phyloP scores from a whole-genome alignment of 2,113 vertebrate genomes.

The Mus spicilegus region DNA sequence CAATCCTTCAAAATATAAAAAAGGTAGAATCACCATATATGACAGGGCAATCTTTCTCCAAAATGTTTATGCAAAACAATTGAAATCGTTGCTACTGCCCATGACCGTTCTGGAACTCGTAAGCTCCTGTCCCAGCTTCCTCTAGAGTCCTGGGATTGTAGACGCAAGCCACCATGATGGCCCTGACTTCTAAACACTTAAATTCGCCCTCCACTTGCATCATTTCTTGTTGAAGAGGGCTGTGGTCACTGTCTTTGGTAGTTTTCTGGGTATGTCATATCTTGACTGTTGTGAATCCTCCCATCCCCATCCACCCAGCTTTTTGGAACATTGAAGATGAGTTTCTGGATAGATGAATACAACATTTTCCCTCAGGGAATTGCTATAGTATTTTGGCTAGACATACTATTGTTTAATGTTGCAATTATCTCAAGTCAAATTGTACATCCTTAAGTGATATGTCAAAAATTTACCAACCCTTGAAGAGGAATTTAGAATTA shows the following conservation, averaged over 20 bases:
- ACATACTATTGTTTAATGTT: neutral
- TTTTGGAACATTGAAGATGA: neutral
- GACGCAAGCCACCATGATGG: too few relatives aligned
- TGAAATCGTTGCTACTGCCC: neutral
- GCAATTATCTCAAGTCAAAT: constrained; percentile 12
- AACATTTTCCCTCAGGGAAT: neutral
- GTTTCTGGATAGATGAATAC: neutral
- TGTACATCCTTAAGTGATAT: constrained; percentile 17
- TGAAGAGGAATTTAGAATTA: neutral
- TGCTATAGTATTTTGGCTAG: constrained; percentile 40
- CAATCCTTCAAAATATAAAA: neutral
- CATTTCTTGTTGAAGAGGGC: neutral
- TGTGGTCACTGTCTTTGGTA: neutral
- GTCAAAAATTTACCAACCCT: neutral
- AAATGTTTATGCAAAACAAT: neutral
- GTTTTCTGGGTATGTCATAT: neutral
- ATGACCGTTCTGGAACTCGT: neutral
- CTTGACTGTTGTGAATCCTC: neutral
- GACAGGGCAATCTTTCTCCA: neutral
- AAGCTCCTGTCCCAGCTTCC: neutral
- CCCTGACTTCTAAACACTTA: constrained; percentile 1
- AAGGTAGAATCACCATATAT: neutral
- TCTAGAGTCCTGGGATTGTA: neutral
- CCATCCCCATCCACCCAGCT: neutral
- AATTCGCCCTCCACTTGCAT: neutral